Percentiles rank a stretch among this genome's conserved stretches.
These are phyloP conservation scores for Leistus spinibarbis DNA, from an alignment of 2,888 invertebrate genomes.

Conservation along the genomic window DNA sequence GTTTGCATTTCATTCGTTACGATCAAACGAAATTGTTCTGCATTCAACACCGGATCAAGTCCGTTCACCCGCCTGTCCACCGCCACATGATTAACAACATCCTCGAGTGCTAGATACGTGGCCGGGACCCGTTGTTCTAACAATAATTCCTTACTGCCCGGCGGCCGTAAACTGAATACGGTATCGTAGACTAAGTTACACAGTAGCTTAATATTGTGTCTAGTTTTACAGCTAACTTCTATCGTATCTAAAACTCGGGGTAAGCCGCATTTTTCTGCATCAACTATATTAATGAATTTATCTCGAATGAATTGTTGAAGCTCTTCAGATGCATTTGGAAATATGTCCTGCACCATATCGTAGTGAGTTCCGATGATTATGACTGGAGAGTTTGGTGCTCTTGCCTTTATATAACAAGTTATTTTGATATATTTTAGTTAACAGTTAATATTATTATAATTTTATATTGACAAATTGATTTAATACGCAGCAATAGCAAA, in stretches of 20 bases:
- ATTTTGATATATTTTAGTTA: conserved; percentile 39
- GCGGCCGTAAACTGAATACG: conserved; percentile 87
- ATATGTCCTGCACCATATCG: conserved; percentile 77
- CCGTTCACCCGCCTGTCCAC: conserved; percentile 72
- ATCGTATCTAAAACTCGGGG: conserved; percentile 92
- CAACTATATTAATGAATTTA: conserved; percentile 88
- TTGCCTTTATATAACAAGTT: conserved; percentile 57
- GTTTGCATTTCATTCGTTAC: conserved; percentile 71
- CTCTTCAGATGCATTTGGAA: conserved; percentile 70
- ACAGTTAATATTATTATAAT: neutral
- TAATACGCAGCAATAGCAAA: neutral
- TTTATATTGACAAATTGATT: no score
- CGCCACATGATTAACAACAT: conserved; percentile 84
- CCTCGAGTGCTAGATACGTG: conserved; percentile 92
- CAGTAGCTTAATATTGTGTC: conserved; percentile 87
- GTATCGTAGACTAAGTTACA: conserved; percentile 93
- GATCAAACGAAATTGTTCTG: conserved; percentile 74
- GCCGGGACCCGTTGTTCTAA: conserved; percentile 95
- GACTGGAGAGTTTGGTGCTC: conserved; percentile 96
- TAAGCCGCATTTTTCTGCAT: conserved; percentile 94
- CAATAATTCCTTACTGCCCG: conserved; percentile 88
- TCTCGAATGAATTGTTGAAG: conserved; percentile 88
- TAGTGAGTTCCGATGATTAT: conserved; percentile 97
- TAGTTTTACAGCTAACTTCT: conserved; percentile 87
- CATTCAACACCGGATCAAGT: conserved; percentile 80